phyloP scores from a whole-genome alignment of 1,140 invertebrate genomes.

The Stegodyphus dumicola region DNA sequence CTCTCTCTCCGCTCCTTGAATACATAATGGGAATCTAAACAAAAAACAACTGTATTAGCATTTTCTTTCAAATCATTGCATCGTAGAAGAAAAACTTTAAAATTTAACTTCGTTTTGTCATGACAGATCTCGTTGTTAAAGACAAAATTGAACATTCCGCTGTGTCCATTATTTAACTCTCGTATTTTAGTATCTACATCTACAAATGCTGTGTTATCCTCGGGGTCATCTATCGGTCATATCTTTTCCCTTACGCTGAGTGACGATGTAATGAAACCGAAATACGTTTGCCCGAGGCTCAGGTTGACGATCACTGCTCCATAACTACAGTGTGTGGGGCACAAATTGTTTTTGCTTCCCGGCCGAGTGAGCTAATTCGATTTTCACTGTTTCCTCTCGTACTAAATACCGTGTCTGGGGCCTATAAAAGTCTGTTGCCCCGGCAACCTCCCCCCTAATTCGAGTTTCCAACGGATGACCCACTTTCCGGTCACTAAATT shows the following conservation, averaged over 20 bases:
- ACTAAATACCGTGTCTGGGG: slow-evolving; percentile 47
- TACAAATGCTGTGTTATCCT: no score
- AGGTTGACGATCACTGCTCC: background rate
- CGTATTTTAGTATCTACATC: no score
- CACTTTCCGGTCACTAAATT: slow-evolving; percentile 14
- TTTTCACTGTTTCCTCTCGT: slow-evolving; percentile 40
- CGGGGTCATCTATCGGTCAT: no score
- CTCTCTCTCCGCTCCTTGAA: no score
- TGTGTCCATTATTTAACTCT: no score
- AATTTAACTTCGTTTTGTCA: no score
- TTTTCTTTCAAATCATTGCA: no score
- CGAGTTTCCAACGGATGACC: slow-evolving; percentile 33
- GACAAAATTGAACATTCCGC: no score
- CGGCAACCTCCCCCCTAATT: slow-evolving; percentile 35
- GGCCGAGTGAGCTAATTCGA: slow-evolving; percentile 46
- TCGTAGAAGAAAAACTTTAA: no score
- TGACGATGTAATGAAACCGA: slow-evolving; percentile 35
- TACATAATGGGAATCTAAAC: no score
- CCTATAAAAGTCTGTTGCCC: slow-evolving; percentile 49
- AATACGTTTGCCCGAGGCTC: background rate
- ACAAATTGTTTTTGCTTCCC: slow-evolving; percentile 33
- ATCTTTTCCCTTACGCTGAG: background rate
- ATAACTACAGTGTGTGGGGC: slow-evolving; percentile 13
- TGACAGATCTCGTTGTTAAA: no score
- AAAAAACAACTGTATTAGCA: no score